Evolutionary conservation across 2,888 invertebrate genomes (phyloP).

Genomic region (Limnephilus lunatus): DNA sequence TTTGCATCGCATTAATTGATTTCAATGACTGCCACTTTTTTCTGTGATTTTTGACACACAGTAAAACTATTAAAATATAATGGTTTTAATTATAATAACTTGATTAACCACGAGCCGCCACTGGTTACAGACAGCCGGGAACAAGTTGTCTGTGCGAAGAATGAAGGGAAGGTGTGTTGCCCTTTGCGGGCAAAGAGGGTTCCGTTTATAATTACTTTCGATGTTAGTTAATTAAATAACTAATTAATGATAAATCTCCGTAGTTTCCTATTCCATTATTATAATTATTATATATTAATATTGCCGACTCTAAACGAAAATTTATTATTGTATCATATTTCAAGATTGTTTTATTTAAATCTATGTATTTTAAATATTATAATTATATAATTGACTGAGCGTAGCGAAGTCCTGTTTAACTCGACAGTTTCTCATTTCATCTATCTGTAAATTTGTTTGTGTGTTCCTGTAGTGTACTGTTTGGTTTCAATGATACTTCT

Average conservation of each 20-base stretch:
- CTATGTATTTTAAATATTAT: background rate
- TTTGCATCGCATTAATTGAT: background rate
- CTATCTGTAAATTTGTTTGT: too few relatives aligned
- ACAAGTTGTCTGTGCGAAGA: background rate
- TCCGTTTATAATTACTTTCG: constrained; percentile 28
- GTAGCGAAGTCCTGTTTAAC: too few relatives aligned
- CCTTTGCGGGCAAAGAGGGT: background rate
- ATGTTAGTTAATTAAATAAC: constrained; percentile 38
- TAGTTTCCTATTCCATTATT: constrained; percentile 12
- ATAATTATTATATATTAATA: constrained; percentile 3
- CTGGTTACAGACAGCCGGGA: background rate
- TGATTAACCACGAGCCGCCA: constrained; percentile 11
- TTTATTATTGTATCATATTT: background rate
- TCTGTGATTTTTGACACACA: background rate
- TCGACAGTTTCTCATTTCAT: too few relatives aligned
- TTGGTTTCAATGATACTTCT: too few relatives aligned
- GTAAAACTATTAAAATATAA: background rate
- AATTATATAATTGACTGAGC: background rate
- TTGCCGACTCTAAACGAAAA: background rate
- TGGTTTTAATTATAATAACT: background rate
- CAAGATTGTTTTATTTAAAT: background rate
- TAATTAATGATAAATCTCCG: constrained; percentile 35
- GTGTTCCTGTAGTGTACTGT: too few relatives aligned
- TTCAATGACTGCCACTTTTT: background rate
- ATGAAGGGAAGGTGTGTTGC: background rate